Evolutionary conservation across 2,888 invertebrate species (phyloP).

Genomic region (Steinernema hermaphroditum): DNA sequence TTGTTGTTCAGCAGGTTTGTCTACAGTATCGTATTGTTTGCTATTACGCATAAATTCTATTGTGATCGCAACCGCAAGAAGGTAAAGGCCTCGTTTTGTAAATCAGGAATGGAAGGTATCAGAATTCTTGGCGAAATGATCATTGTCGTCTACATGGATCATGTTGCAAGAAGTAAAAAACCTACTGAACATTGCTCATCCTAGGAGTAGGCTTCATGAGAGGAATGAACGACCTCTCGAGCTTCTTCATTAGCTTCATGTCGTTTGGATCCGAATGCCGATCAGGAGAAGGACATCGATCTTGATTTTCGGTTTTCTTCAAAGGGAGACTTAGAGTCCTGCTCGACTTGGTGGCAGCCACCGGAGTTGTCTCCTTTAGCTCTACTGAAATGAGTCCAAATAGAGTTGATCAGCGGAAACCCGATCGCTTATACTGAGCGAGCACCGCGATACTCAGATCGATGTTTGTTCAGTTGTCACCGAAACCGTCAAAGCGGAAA

Average conservation of each 20-base stretch:
- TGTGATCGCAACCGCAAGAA: too few species aligned
- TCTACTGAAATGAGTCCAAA: not conserved
- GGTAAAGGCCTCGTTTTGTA: too few species aligned
- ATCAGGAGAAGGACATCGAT: not conserved
- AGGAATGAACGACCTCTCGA: conserved; percentile 34
- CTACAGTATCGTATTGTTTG: too few species aligned
- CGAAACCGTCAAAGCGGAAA: not conserved
- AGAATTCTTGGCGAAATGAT: too few species aligned
- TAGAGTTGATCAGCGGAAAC: not conserved
- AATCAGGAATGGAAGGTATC: too few species aligned
- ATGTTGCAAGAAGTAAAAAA: too few species aligned
- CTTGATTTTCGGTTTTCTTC: not conserved
- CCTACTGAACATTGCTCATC: not conserved
- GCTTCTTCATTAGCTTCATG: conserved; percentile 34
- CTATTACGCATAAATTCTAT: too few species aligned
- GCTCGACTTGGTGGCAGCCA: not conserved
- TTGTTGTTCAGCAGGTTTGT: too few species aligned
- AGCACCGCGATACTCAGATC: not conserved
- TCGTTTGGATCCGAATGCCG: conserved; percentile 21
- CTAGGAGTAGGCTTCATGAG: conserved; percentile 10
- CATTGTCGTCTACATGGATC: too few species aligned
- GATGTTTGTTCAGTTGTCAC: conserved; percentile 14
- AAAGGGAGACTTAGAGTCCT: conserved; percentile 1
- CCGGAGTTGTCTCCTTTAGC: not conserved
- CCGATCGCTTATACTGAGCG: not conserved